Evolutionary conservation across 2,797 vertebrate genomes (phyloP).

Genomic region (Ataeniobius toweri): DNA sequence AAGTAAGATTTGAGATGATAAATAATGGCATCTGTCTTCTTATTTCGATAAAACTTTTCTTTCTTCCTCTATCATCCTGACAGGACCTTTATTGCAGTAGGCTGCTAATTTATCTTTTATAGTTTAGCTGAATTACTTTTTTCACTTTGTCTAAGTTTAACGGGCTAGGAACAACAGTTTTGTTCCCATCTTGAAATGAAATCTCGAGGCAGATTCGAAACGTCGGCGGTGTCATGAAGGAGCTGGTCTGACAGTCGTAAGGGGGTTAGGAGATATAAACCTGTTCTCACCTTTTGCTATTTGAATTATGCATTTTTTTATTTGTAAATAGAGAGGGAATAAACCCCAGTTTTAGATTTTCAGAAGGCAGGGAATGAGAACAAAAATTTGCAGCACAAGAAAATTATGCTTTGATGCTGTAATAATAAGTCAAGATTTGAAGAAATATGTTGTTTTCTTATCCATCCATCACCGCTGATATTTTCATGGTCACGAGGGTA

Average conservation of each 20-base stretch:
- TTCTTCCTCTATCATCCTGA: conserved; percentile 37
- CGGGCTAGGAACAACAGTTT: conserved; percentile 6
- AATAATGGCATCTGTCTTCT: conserved; percentile 83
- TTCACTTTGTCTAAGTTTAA: conserved; percentile 18
- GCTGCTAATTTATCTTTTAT: conserved; percentile 28
- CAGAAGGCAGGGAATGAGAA: not conserved
- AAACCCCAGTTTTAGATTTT: not conserved
- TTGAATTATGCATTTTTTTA: conserved; percentile 6
- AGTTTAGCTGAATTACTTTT: not conserved
- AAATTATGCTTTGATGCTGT: not conserved
- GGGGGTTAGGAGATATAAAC: conserved; percentile 41
- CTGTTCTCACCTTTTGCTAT: conserved; percentile 34
- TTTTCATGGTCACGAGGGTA: no score
- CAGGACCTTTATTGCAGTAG: conserved; percentile 29
- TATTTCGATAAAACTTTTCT: conserved; percentile 70
- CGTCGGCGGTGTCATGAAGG: conserved; percentile 11
- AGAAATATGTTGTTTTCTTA: no score
- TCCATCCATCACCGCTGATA: no score
- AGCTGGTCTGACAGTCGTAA: conserved; percentile 39
- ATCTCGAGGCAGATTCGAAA: conserved; percentile 22
- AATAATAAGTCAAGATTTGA: not conserved
- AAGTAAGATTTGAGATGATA: conserved; percentile 81
- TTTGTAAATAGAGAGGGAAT: not conserved
- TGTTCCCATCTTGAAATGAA: conserved; percentile 18
- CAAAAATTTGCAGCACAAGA: not conserved